Conservation (phyloP, 2,113 vertebrate genomes). For the Gopherus flavomarginatus region DNA sequence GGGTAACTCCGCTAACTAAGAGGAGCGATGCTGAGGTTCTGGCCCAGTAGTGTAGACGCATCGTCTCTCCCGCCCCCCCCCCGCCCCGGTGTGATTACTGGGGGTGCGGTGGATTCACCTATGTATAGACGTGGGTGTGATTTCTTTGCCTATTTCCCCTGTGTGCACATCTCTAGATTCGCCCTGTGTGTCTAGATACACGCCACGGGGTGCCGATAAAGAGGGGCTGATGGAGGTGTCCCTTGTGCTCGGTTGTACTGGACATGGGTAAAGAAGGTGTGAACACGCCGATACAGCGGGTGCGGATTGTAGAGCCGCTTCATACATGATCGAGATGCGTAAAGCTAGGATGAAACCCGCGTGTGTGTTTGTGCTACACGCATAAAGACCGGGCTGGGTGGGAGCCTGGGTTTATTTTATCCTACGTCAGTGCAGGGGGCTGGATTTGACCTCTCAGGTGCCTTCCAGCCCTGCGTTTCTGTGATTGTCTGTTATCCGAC, state of each 20-base stretch:
- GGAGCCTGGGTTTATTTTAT: background rate
- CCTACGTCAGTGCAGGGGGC: background rate
- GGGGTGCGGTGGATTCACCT: background rate
- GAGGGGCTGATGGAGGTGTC: background rate
- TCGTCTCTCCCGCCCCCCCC: background rate
- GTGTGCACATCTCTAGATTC: background rate
- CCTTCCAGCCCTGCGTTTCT: background rate
- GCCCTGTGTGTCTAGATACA: background rate
- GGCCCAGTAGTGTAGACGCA: too few species aligned
- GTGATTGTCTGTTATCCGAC: background rate
- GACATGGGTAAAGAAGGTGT: background rate
- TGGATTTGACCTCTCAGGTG: background rate
- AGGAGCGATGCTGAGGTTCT: background rate
- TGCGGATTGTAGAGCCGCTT: background rate
- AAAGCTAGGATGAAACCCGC: background rate
- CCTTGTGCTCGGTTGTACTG: background rate
- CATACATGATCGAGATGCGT: rapidly evolving
- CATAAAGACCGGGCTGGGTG: background rate
- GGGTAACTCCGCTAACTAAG: background rate
- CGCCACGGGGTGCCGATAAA: background rate
- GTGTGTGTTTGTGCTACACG: background rate
- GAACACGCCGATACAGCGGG: background rate
- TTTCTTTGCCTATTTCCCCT: rapidly evolving
- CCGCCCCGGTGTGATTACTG: background rate
- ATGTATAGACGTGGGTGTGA: background rate